Conservation (phyloP, 2,888 invertebrate species). For the Phyllotreta striolata region DNA sequence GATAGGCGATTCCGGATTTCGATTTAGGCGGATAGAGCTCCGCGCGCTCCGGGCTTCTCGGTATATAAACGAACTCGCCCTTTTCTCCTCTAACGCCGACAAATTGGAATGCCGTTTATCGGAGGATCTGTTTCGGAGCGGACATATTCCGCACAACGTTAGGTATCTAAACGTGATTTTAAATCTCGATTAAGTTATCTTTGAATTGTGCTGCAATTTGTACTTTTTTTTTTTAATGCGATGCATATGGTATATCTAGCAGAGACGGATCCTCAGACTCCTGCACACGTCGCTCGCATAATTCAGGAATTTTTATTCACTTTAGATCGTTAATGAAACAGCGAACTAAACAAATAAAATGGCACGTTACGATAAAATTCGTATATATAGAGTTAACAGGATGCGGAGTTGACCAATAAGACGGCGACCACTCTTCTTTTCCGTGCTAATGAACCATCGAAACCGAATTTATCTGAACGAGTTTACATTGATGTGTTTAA, state of each 20-base stretch:
- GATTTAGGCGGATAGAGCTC: constrained; percentile 47
- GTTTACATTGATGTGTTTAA: constrained; percentile 52
- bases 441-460: constrained; percentile 52
- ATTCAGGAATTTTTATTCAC: too few relatives aligned
- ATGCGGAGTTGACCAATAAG: constrained; percentile 17
- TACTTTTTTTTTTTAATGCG: too few relatives aligned
- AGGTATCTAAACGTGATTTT: too few relatives aligned
- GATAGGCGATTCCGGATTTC: constrained; percentile 53
- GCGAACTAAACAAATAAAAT: too few relatives aligned
- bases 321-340: constrained; percentile 4
- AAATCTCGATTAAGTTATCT: too few relatives aligned
- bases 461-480: constrained; percentile 54
- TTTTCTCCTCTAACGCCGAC: constrained; percentile 50
- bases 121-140: constrained; percentile 39
- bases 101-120: constrained; percentile 50
- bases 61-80: constrained; percentile 26
- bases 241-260: too few relatives aligned
- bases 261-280: too few relatives aligned
- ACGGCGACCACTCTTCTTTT: constrained; percentile 21
- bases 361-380: too few relatives aligned
- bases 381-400: constrained; percentile 18
- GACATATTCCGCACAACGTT: background rate
- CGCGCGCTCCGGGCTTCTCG: constrained; percentile 19
- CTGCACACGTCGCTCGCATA: too few relatives aligned
- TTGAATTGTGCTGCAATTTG: too few relatives aligned